Base-by-base conservation (phyloP, 37 sponge, comb jelly and placozoan genomes). In the Haliclona indistincta region DNA sequence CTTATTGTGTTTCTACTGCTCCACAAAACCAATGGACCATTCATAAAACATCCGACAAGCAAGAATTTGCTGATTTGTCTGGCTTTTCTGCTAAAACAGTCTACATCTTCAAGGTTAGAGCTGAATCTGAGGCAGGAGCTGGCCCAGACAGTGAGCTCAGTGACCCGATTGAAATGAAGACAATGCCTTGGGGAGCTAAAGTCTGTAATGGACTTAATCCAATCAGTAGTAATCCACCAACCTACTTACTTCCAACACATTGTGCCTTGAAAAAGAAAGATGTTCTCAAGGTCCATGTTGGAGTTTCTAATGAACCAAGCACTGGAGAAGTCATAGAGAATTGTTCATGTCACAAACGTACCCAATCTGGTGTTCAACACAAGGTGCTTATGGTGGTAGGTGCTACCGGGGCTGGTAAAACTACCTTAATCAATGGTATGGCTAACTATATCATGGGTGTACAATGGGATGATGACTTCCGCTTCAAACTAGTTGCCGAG, bases 381-480 rank as follows among this genome's bases (percentile, higher is more conserved):
- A 68, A 47, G 35, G 77, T 84, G n/a, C 53, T 84, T 4, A 76
- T 84, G 84, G 77, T 84, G n/a, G 77, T 84, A 8, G 84, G 84
- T 20, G 84, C 84, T 20, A 84, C 84, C 54, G 84, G 84, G 1
- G 76, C 84, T 32, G 84, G 84, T 0, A 84, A 84, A 65, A 84
- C 47, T 25, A 84, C 78, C 13, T 22, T 84, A 25, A 76, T 84
- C 63, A 84, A 84, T 76, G 84, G 70, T 47, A 67, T 84, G 43
- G 69, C 43, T 26, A 84, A 84, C 54, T 84, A 84, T 62, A 39
- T 84, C 34, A 69, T 68, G 33, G 77, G 77, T 22, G 84, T 84
- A 19, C 10, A 77, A 20, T 84, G 84, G 84, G 77, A 84, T 44
- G 54, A 77, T 70, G 66, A 84, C 32, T 84, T 84, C 63, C 84